phyloP scores from a whole-genome alignment of 2,888 invertebrate species.

The Drosophila greeni region DNA sequence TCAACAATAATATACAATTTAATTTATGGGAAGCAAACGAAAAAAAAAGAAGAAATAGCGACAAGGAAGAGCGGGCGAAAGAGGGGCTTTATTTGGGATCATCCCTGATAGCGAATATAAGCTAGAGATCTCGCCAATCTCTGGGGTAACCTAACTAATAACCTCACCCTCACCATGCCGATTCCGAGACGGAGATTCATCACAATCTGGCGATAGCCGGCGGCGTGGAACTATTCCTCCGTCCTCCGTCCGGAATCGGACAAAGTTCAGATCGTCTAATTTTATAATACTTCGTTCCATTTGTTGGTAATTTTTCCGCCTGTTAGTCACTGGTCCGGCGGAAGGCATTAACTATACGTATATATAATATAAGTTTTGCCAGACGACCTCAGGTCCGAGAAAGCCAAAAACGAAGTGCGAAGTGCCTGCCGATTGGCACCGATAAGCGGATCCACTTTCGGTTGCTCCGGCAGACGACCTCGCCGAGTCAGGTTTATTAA shows the following conservation, averaged over 20 bases:
- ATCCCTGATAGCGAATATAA: conserved; percentile 9
- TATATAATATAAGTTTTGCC: conserved; percentile 53
- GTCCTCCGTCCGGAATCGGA: conserved; percentile 31
- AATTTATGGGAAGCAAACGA: conserved; percentile 14
- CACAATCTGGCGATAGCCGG: conserved; percentile 7
- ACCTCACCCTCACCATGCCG: conserved; percentile 36
- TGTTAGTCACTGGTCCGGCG: conserved; percentile 60
- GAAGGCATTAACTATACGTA: conserved; percentile 23
- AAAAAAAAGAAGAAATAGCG: background rate
- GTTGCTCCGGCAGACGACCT: conserved; percentile 56
- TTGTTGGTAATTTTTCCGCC: conserved; percentile 43
- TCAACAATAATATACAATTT: conserved; percentile 17
- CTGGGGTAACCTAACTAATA: conserved; percentile 22
- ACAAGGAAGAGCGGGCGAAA: conserved; percentile 2
- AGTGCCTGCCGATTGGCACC: conserved; percentile 32
- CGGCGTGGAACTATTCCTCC: conserved; percentile 48
- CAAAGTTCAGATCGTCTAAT: conserved; percentile 60
- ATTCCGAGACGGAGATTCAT: conserved; percentile 39
- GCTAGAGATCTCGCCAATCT: conserved; percentile 6
- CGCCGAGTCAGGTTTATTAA: conserved; percentile 35
- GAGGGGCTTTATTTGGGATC: conserved; percentile 6
- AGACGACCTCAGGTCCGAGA: conserved; percentile 48
- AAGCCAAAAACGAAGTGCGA: conserved; percentile 51
- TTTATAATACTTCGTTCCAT: conserved; percentile 54
- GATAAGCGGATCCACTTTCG: conserved; percentile 55